Conservation (phyloP, 2,113 vertebrate species). For the Tychaedon coryphoeus region DNA sequence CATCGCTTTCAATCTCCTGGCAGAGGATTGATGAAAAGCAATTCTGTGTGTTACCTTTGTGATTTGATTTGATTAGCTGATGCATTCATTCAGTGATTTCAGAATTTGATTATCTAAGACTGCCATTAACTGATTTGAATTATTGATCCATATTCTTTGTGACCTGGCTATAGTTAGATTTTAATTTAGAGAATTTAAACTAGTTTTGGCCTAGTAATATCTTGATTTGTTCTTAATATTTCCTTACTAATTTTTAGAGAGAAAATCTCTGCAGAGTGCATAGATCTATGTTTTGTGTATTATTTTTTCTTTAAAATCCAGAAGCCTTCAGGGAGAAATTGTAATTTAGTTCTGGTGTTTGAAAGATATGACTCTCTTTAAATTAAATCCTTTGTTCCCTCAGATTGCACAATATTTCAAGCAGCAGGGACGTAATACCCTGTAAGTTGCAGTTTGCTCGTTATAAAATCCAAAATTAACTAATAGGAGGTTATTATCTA, state of each 20-base stretch:
- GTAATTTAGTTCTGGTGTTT: not conserved
- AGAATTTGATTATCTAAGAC: constrained; percentile 18
- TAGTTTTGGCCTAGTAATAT: not conserved
- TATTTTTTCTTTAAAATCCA: not conserved
- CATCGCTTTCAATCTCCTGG: not conserved
- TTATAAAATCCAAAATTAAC: not conserved
- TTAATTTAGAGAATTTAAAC: not conserved
- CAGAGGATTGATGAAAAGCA: constrained; percentile 24
- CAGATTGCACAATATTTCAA: not conserved
- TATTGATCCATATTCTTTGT: not conserved
- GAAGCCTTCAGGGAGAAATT: not conserved
- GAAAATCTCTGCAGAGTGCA: not conserved
- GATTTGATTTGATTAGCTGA: constrained; percentile 11
- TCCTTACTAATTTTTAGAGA: not conserved
- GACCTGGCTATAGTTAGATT: not conserved
- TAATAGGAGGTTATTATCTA: not conserved
- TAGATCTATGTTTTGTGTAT: not conserved
- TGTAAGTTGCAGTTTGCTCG: not conserved
- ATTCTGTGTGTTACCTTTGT: not conserved
- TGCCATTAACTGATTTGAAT: not conserved
- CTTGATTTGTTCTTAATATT: not conserved
- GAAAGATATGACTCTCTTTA: not conserved
- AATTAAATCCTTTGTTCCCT: constrained; percentile 4
- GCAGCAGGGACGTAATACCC: not conserved
- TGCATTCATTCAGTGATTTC: constrained; percentile 3